A percentile compares a stretch with the other conserved stretches of the same genome.
phyloP scores from a whole-genome alignment of 2,113 vertebrate species.

The Genyomyrus donnyi region DNA sequence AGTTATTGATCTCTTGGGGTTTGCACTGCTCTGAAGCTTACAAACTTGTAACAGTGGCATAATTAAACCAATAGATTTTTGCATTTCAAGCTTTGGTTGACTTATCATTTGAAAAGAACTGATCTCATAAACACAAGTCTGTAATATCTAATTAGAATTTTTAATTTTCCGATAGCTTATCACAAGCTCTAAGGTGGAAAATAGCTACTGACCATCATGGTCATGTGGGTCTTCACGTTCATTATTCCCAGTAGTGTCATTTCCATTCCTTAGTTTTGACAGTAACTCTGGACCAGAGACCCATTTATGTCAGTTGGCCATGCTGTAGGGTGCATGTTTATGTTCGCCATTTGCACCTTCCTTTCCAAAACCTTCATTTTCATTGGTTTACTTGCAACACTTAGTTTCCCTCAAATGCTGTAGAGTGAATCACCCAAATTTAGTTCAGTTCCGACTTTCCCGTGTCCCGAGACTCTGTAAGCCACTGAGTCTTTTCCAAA shows the following conservation, averaged over 20 bases:
- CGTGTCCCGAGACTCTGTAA: background rate
- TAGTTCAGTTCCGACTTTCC: background rate
- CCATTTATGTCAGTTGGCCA: background rate
- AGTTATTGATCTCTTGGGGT: background rate
- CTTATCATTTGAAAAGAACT: background rate
- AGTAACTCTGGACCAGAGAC: background rate
- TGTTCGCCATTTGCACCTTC: background rate
- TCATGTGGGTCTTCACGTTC: background rate
- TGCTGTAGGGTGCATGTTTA: background rate
- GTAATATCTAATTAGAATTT: background rate
- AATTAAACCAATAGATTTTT: background rate
- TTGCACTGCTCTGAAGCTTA: background rate
- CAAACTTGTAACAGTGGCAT: background rate
- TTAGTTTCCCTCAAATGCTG: background rate
- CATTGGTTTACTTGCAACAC: background rate
- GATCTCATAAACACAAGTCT: background rate
- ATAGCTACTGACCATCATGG: background rate
- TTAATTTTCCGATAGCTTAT: background rate
- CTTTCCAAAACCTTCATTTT: background rate
- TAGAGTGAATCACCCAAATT: background rate
- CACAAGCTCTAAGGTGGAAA: background rate
- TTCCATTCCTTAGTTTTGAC: background rate
- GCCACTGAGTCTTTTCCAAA: background rate
- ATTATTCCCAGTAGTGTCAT: background rate
- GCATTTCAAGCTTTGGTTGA: background rate